Percentiles rank a stretch among this genome's conserved stretches.
phyloP scores from a whole-genome alignment of 2,797 vertebrate genomes.

The Meda fulgida region DNA sequence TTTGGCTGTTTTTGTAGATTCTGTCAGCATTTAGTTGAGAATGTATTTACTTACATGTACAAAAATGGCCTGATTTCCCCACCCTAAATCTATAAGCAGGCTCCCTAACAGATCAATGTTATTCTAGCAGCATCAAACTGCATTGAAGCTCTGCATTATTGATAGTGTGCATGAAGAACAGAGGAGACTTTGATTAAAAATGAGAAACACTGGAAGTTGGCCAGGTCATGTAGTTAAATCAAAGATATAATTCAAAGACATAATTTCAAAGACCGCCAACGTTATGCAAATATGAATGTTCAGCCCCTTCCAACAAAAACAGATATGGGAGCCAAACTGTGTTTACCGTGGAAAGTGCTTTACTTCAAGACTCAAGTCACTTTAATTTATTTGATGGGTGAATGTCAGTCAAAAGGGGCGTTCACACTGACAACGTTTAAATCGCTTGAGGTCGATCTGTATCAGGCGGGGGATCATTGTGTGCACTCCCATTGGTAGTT shows the following conservation, averaged over 20 bases:
- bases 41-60: conserved; percentile 8
- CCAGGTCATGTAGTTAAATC: conserved; percentile 76
- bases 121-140: conserved; percentile 7
- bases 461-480: conserved; percentile 28
- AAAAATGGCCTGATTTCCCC: background rate
- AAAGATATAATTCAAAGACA: conserved; percentile 70
- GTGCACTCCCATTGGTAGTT: conserved; percentile 16
- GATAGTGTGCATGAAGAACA: conserved; percentile 68
- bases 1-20: conserved; percentile 38
- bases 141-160: conserved; percentile 59
- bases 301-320: conserved; percentile 26
- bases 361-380: conserved; percentile 28
- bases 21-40: conserved; percentile 12
- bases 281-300: conserved; percentile 53
- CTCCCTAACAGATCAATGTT: conserved; percentile 23
- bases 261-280: conserved; percentile 63
- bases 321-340: conserved; percentile 66
- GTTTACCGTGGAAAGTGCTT: conserved; percentile 71
- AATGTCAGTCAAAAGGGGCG: conserved; percentile 18
- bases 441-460: conserved; percentile 20
- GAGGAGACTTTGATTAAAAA: conserved; percentile 72
- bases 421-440: conserved; percentile 18
- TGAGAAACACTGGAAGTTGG: conserved; percentile 71
- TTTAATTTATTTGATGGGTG: conserved; percentile 34
- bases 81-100: conserved; percentile 17